Conservation (phyloP, 2,797 vertebrate species). For the Paedocypris micromegethes region DNA sequence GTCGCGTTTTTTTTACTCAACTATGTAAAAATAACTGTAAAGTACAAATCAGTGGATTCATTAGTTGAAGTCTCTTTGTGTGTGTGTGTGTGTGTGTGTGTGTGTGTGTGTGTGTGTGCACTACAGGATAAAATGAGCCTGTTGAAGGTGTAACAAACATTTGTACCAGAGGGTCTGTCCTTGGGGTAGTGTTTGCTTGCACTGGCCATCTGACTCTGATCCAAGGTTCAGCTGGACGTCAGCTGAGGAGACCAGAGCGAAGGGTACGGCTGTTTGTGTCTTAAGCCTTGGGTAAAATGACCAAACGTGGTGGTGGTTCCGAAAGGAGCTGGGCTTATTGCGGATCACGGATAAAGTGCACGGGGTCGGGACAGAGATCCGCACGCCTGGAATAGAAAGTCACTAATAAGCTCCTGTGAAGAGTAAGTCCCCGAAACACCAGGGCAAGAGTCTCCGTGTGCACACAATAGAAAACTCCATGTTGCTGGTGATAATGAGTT, state of each 20-base stretch:
- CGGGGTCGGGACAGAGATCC: constrained; percentile 37
- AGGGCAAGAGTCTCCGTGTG: not conserved
- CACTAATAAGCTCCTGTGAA: constrained; percentile 25
- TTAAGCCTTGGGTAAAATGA: constrained; percentile 14
- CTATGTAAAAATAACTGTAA: too few relatives aligned
- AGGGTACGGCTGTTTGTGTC: constrained; percentile 24
- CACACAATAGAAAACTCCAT: constrained; percentile 2
- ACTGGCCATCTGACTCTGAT: constrained; percentile 18
- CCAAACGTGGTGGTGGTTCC: constrained; percentile 27
- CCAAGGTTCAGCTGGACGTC: constrained; percentile 12
- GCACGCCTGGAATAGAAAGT: constrained; percentile 47
- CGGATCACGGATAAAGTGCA: constrained; percentile 36
- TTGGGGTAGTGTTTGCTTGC: constrained; percentile 23
- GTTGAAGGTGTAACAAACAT: too few relatives aligned
- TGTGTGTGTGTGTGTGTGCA: too few relatives aligned
- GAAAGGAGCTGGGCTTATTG: constrained; percentile 28
- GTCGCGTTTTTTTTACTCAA: too few relatives aligned
- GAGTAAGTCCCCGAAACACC: constrained; percentile 1
- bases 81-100: too few relatives aligned
- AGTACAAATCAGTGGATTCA: too few relatives aligned
- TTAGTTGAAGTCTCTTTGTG: too few relatives aligned
- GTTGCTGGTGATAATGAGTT: not conserved
- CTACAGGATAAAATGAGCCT: too few relatives aligned
- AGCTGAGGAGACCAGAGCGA: constrained; percentile 6
- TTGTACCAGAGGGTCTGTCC: constrained; percentile 17